Percentiles rank a stretch among this genome's conserved stretches.
Evolutionary conservation across 2,113 vertebrate species (phyloP).

Genomic region (Origma solitaria): DNA sequence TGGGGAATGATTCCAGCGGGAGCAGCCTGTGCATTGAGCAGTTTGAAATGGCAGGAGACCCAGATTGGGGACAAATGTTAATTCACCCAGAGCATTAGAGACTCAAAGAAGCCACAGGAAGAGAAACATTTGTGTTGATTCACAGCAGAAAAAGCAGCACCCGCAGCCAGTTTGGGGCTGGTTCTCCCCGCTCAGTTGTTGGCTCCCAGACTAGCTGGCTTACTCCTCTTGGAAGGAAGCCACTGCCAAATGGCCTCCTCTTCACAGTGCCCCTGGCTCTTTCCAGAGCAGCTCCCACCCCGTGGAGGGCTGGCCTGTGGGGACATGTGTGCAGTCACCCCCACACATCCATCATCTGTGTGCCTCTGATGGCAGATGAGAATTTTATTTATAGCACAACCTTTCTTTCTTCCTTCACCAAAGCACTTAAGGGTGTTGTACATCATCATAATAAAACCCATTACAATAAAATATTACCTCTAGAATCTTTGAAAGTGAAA

Average conservation of each 20-base stretch:
- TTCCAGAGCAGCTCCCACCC: not conserved
- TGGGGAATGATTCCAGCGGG: not conserved
- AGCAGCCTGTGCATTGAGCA: not conserved
- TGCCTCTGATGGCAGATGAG: not conserved
- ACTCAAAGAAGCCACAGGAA: not conserved
- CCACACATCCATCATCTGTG: not conserved
- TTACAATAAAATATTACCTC: constrained; percentile 32
- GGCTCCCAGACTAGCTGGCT: not conserved
- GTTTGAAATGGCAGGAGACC: not conserved
- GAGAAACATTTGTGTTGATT: not conserved
- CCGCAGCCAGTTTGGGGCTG: not conserved
- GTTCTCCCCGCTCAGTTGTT: not conserved
- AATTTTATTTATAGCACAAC: constrained; percentile 40
- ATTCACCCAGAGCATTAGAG: not conserved
- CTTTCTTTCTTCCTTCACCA: constrained; percentile 6
- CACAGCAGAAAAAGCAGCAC: not conserved
- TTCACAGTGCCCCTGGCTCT: not conserved
- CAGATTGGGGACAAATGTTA: not conserved
- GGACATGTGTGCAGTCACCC: not conserved
- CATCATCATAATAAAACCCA: not conserved
- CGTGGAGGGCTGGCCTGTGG: not conserved
- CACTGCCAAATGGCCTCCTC: not conserved
- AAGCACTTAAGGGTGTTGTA: constrained; percentile 38
- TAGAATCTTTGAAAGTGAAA: not conserved
- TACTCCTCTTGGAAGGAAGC: not conserved